Base-by-base conservation (phyloP, 1,140 invertebrate genomes). In the Oreohelix idahoensis region DNA sequence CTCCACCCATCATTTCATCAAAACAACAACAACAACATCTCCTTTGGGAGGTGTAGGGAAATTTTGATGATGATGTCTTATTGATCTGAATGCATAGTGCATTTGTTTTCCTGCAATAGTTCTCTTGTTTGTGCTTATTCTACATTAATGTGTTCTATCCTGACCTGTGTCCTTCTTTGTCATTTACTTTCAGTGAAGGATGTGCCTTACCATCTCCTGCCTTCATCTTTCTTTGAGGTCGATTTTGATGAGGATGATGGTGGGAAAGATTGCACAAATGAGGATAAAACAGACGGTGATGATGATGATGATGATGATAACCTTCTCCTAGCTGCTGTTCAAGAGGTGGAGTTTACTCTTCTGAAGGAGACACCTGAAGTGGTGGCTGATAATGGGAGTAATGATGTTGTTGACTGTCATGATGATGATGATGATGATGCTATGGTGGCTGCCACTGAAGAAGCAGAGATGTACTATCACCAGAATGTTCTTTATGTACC, bases 151-250 rank as follows among this genome's bases (percentile, higher is more conserved):
- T n/a, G n/a, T n/a, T n/a, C n/a, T n/a, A n/a, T n/a, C n/a, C n/a
- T n/a, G n/a, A n/a, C n/a, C n/a, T n/a, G n/a, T n/a, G n/a, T n/a
- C n/a, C n/a, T 45, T 45, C 15, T 45, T 45, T 45, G 5, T 45
- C 5, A 45, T 45, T 45, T 45, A 35, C 17, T 78, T 73, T 71
- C 82, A 83, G 82, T 53, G 35, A 70, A 70, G 8, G 11, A 32
- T 10, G 39, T 83, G n/a, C 82, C 82, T 53, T 58, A 66, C 15
- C 38, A 36, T 32, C 35, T 71, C 26, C 49, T 83, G 20, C 82
- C 76, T 29, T 74, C 82, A 29, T 49, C 76, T 17, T 83, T 78
- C 66, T 79, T 83, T 32, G 53, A 35, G 32, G 45, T 45, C 63
- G 53, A 77, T n/a, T 77, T 77, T 66, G 74, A 78, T 23, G 58